Evolutionary conservation across 2,113 vertebrate genomes (phyloP), one percentile per base, ranked within the genome.

Genomic region (Helogale parvula): DNA sequence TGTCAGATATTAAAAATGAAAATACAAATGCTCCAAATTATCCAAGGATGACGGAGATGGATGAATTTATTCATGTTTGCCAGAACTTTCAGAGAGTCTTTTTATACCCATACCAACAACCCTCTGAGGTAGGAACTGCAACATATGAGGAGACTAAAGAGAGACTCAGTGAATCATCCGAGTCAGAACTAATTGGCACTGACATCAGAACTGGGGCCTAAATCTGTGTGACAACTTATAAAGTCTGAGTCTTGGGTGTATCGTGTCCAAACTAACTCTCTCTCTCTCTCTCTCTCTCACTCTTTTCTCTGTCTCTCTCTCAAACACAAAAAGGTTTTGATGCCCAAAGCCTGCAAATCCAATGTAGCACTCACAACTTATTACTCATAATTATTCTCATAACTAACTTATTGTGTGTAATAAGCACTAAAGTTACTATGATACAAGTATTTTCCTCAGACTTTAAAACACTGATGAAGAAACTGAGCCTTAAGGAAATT

Each of bases 1-100:
- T 74, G 41, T 72, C 66, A 90, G 7, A 31, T 71, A 79, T 90
- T 96, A 76, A 94, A 71, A 81, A 89, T 31, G 2, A 85, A 91
- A 41, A 11, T 17, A 50, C n/a, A 74, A 86, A 16, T 76, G 12
- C 3, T 1, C 17, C 35, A 88, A 84, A 41, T 91, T 95, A 72
- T 77, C 15, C 38, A 86, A 35, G 19, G 7, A 1, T 77, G 71
- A 88, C 29, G 88, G 33, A 82, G 21, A 71, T n/a, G 11, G 47
- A 45, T 2, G 4, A 10, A 41, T 66, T 86, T 87, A 38, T 77
- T 87, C 66, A 33, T 35, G 79, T 82, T 45, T 85, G 41, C 47
- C 50, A 41, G 5, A 35, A 74, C 8, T 60, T 60, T 80, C 86
- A 72, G 19, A 84, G 17, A 50, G 7, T 65, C n/a, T 76, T 10